phyloP scores from a whole-genome alignment of 1,140 invertebrate species.

The Cheumatopsyche charites region DNA sequence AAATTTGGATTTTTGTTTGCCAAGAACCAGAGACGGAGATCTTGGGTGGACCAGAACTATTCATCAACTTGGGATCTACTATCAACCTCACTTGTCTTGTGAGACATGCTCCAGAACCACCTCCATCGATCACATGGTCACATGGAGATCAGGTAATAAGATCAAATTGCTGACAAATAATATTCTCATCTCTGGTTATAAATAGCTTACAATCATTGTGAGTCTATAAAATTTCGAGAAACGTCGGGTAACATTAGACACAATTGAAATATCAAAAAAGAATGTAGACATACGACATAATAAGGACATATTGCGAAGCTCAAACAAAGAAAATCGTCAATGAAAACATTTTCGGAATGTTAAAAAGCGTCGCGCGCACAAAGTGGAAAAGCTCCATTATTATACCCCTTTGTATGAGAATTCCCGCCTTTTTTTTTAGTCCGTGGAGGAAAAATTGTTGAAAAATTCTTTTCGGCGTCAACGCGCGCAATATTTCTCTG shows the following conservation, averaged over 20 bases:
- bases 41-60: constrained; percentile 73
- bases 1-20: constrained; percentile 26
- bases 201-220: too few relatives aligned
- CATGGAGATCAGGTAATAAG: constrained; percentile 67
- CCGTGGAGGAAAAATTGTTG: background rate
- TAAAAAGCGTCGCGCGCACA: too few relatives aligned
- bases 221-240: too few relatives aligned
- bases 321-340: too few relatives aligned
- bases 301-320: too few relatives aligned
- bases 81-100: constrained; percentile 79
- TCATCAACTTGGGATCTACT: constrained; percentile 74
- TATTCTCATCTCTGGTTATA: too few relatives aligned
- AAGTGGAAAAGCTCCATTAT: too few relatives aligned
- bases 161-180: too few relatives aligned
- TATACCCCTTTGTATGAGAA: background rate
- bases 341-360: too few relatives aligned
- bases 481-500: background rate
- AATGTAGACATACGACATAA: too few relatives aligned
- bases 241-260: too few relatives aligned
- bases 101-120: constrained; percentile 74
- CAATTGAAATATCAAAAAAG: too few relatives aligned
- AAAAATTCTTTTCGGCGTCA: constrained; percentile 9
- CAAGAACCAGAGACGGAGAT: constrained; percentile 63
- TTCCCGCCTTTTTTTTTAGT: background rate
- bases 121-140: constrained; percentile 80